These are phyloP conservation scores for Romanogobio albipinnatus DNA, from an alignment of 2,113 vertebrate genomes.

Conservation along the genomic window DNA sequence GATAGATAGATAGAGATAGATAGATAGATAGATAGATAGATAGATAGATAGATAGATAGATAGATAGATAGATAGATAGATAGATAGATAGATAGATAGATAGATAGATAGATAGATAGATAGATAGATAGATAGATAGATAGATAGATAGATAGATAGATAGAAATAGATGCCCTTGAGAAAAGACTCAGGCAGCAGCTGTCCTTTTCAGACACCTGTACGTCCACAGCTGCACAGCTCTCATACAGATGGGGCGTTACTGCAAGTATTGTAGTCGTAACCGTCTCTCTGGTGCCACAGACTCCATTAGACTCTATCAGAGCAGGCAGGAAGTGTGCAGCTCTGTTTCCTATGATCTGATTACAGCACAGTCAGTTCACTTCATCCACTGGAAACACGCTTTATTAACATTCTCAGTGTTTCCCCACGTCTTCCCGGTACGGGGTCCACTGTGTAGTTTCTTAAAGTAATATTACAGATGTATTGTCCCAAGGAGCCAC, in stretches of 20 bases:
- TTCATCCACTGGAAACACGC: slow-evolving; percentile 31
- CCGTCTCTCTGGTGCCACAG: background rate
- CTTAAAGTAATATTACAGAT: background rate
- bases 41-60: no score
- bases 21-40: no score
- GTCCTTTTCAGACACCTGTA: background rate
- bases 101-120: no score
- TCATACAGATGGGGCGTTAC: background rate
- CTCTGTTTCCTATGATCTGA: slow-evolving; percentile 34
- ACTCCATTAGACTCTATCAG: slow-evolving; percentile 39
- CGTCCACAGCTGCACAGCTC: no score
- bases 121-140: no score
- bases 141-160: no score
- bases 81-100: no score
- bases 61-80: no score
- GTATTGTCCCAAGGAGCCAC: slow-evolving; percentile 27
- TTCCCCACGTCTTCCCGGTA: background rate
- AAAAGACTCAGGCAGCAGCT: no score
- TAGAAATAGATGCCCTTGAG: no score
- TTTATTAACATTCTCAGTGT: slow-evolving; percentile 22
- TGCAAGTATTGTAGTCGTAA: background rate
- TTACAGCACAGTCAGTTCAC: slow-evolving; percentile 33
- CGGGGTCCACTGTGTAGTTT: background rate
- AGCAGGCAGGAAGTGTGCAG: slow-evolving; percentile 36
- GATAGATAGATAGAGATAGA: no score